Evolutionary conservation across 92 coral and sea anemone genomes (phyloP).

Genomic region (Ricordea florida): DNA sequence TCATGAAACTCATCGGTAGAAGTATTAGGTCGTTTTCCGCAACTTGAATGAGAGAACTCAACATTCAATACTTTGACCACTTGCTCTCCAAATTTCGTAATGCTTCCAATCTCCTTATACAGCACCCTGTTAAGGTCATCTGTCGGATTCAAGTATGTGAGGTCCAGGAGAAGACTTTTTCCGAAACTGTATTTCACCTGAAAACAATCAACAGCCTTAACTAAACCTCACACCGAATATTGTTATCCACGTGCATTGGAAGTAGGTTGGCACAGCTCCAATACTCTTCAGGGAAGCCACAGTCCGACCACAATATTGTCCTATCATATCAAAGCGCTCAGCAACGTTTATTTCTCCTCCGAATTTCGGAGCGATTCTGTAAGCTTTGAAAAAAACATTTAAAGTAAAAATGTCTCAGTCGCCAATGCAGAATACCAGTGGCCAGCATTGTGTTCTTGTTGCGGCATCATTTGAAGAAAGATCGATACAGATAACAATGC

Average conservation of each 20-base stretch:
- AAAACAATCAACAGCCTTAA: neutral
- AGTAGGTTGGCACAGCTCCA: neutral
- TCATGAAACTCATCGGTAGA: neutral
- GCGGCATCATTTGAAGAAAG: too few species aligned
- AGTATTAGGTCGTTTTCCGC: neutral
- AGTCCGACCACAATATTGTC: too few species aligned
- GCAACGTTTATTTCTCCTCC: too few species aligned
- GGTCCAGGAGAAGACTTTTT: slow-evolving; percentile 31
- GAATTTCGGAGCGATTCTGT: too few species aligned
- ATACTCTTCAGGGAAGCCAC: too few species aligned
- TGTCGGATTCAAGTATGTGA: slow-evolving; percentile 4
- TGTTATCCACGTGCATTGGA: neutral
- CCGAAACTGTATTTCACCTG: slow-evolving; percentile 32
- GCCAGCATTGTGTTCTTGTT: too few species aligned
- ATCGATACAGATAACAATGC: too few species aligned
- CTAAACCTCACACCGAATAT: neutral
- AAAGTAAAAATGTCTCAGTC: too few species aligned
- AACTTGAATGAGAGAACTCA: neutral
- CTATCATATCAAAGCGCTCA: too few species aligned
- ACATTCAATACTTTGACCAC: neutral
- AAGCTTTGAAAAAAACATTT: too few species aligned
- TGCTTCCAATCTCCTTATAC: slow-evolving; percentile 2
- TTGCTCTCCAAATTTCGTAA: neutral
- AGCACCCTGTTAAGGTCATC: slow-evolving; percentile 30
- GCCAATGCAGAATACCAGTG: too few species aligned